These are phyloP conservation scores for Proterorhinus semilunaris DNA, from an alignment of 2,113 vertebrate species.

Conservation along the genomic window DNA sequence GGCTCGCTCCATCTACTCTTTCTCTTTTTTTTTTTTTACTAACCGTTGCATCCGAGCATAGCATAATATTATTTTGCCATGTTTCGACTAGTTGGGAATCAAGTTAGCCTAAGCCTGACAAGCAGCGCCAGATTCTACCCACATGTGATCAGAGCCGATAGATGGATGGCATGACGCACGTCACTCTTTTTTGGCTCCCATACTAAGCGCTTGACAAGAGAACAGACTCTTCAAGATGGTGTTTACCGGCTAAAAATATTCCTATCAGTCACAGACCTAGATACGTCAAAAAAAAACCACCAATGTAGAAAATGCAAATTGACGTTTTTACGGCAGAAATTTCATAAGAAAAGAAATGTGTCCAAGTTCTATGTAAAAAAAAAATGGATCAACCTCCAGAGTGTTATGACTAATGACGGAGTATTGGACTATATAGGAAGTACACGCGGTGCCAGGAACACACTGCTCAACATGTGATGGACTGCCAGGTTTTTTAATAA, in stretches of 20 bases:
- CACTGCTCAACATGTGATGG: conserved; percentile 16
- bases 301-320: conserved; percentile 34
- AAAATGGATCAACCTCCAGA: conserved; percentile 5
- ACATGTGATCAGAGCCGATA: conserved; percentile 25
- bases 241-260: conserved; percentile 60
- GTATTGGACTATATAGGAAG: conserved; percentile 29
- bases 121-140: conserved; percentile 10
- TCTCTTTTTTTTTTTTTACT: background rate
- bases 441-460: conserved; percentile 44
- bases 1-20: conserved; percentile 7
- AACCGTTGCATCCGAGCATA: background rate
- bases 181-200: conserved; percentile 30
- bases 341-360: conserved; percentile 1
- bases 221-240: conserved; percentile 63
- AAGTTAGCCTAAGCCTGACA: conserved; percentile 22
- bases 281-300: conserved; percentile 57
- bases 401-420: conserved; percentile 18
- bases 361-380: conserved; percentile 2
- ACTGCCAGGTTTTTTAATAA: conserved; percentile 36
- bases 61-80: background rate
- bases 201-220: conserved; percentile 58
- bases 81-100: background rate
- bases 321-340: background rate
- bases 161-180: conserved; percentile 16
- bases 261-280: conserved; percentile 53